These are phyloP conservation scores for Phyllotis vaccarum DNA, from an alignment of 2,797 vertebrate genomes.

Conservation along the genomic window DNA sequence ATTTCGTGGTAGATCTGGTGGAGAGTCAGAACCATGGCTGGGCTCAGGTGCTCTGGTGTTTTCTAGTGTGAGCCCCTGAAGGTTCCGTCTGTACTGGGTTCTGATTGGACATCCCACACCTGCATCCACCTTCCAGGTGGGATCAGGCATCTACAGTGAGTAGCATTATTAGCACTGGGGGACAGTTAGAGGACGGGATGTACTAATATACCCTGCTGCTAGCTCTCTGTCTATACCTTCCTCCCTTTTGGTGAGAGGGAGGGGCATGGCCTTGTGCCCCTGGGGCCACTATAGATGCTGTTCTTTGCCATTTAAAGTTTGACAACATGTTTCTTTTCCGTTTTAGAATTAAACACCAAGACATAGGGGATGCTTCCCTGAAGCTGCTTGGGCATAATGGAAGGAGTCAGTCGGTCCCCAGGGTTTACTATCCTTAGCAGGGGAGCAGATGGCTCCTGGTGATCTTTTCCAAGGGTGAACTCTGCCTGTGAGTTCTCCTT, in stretches of 20 bases:
- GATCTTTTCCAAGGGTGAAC: background rate
- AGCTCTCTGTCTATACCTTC: background rate
- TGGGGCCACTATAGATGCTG: background rate
- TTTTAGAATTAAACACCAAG: background rate
- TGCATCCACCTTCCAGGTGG: background rate
- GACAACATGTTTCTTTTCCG: background rate
- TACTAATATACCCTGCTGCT: rapidly evolving
- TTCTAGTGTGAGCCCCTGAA: rapidly evolving
- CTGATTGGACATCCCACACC: background rate
- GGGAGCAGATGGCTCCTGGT: background rate
- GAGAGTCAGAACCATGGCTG: background rate
- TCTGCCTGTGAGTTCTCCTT: background rate
- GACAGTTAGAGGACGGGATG: background rate
- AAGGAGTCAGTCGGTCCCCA: rapidly evolving
- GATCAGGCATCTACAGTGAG: background rate
- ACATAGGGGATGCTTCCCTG: background rate
- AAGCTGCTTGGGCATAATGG: too few relatives aligned
- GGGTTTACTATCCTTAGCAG: background rate
- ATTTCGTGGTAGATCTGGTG: rapidly evolving
- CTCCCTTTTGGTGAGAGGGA: rapidly evolving
- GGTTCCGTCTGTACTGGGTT: background rate
- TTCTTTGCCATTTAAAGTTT: background rate
- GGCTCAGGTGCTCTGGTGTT: background rate
- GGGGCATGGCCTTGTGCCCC: background rate
- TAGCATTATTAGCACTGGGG: background rate